Conservation (phyloP, 2,888 invertebrate species). For the Leucophenga maculata region DNA sequence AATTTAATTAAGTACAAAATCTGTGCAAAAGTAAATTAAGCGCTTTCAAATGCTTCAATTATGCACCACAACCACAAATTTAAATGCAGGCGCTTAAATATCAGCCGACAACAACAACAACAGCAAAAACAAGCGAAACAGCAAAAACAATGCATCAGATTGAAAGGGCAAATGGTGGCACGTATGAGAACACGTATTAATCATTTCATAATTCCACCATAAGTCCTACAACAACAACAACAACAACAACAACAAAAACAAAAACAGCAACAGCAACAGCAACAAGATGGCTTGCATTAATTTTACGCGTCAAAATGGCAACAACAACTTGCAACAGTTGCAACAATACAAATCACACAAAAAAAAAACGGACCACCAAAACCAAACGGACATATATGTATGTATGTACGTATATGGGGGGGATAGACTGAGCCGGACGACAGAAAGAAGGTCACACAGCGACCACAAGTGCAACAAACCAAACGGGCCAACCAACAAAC, state of each 20-base stretch:
- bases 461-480: neutral
- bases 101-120: neutral
- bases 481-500: slow-evolving; percentile 22
- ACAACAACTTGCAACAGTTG: slow-evolving; percentile 40
- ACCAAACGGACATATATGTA: neutral
- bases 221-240: slow-evolving; percentile 65
- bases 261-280: slow-evolving; percentile 54
- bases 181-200: slow-evolving; percentile 49
- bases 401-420: neutral
- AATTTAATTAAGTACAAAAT: slow-evolving; percentile 11
- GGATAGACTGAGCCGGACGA: no score
- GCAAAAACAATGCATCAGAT: slow-evolving; percentile 5
- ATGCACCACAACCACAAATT: slow-evolving; percentile 19
- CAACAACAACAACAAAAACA: slow-evolving; percentile 46
- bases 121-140: slow-evolving; percentile 23
- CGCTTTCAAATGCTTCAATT: slow-evolving; percentile 15
- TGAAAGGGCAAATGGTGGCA: slow-evolving; percentile 21
- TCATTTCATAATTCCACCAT: slow-evolving; percentile 68
- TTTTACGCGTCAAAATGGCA: slow-evolving; percentile 31
- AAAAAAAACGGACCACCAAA: neutral
- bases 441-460: neutral
- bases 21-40: slow-evolving; percentile 11
- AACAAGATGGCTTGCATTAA: neutral
- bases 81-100: slow-evolving; percentile 20
- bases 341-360: slow-evolving; percentile 30